Conservation (phyloP, 2,888 invertebrate species). For the Melitaea athalia region DNA sequence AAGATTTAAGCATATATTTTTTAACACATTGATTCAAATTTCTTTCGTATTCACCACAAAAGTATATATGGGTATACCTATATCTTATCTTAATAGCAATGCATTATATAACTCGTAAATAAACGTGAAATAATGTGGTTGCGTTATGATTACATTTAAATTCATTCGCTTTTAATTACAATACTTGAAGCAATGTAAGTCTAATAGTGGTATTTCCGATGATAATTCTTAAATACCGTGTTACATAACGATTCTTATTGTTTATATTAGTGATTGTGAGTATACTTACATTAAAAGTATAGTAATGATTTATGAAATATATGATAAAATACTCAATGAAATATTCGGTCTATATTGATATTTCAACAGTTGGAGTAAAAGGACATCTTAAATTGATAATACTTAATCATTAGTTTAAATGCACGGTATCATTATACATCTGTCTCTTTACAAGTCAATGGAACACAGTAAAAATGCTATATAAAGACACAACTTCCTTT, state of each 20-base stretch:
- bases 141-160: too few relatives aligned
- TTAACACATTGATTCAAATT: neutral
- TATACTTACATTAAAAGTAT: too few relatives aligned
- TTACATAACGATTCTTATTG: too few relatives aligned
- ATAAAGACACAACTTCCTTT: conserved; percentile 1
- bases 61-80: too few relatives aligned
- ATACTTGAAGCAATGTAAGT: too few relatives aligned
- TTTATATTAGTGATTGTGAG: too few relatives aligned
- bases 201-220: too few relatives aligned
- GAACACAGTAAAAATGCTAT: conserved; percentile 6
- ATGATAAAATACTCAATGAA: too few relatives aligned
- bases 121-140: too few relatives aligned
- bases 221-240: too few relatives aligned
- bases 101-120: neutral
- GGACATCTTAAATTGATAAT: neutral
- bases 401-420: conserved; percentile 3
- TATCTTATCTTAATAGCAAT: neutral
- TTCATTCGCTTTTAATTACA: too few relatives aligned
- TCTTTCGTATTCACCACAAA: neutral
- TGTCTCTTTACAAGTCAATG: conserved; percentile 9
- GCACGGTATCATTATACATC: neutral
- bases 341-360: neutral
- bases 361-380: neutral
- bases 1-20: neutral
- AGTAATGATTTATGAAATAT: too few relatives aligned